Evolutionary conservation across 92 coral and sea anemone genomes (phyloP).

Genomic region (Nematostella vectensis): DNA sequence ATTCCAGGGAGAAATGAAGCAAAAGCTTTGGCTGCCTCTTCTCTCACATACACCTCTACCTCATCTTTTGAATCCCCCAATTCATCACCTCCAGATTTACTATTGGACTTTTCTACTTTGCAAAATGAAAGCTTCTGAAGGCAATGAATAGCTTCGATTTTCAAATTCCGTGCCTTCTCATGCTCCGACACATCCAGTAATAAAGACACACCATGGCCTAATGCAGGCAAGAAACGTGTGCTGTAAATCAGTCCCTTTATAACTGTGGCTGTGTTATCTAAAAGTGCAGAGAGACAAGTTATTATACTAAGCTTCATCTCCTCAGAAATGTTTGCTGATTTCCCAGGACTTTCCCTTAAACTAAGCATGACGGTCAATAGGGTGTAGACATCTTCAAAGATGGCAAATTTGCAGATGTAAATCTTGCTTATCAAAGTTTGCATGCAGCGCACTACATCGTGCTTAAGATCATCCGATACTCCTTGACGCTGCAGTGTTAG

Average conservation of each 20-base stretch:
- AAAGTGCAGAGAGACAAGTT: conserved; percentile 48
- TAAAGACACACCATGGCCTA: conserved; percentile 74
- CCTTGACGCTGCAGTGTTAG: conserved; percentile 45
- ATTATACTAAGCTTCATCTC: conserved; percentile 58
- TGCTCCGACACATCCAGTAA: conserved; percentile 56
- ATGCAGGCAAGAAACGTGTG: conserved; percentile 58
- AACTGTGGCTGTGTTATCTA: conserved; percentile 45
- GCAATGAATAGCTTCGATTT: conserved; percentile 56
- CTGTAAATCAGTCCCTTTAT: conserved; percentile 60
- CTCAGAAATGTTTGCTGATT: conserved; percentile 57
- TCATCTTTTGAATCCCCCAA: background rate
- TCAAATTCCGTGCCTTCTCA: conserved; percentile 66
- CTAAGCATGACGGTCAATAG: conserved; percentile 63
- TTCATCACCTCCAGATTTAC: background rate
- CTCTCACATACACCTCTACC: conserved; percentile 6
- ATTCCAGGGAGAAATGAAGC: conserved; percentile 95
- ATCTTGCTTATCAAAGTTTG: conserved; percentile 43
- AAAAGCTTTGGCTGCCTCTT: conserved; percentile 37
- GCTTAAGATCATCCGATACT: conserved; percentile 59
- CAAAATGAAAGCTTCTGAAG: conserved; percentile 55
- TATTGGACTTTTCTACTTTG: conserved; percentile 3
- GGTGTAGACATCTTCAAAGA: conserved; percentile 68
- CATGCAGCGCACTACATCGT: conserved; percentile 59
- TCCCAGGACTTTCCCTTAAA: conserved; percentile 56
- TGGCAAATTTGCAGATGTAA: conserved; percentile 32